phyloP scores from a whole-genome alignment of 2,888 invertebrate species.

The Merodon equestris region DNA sequence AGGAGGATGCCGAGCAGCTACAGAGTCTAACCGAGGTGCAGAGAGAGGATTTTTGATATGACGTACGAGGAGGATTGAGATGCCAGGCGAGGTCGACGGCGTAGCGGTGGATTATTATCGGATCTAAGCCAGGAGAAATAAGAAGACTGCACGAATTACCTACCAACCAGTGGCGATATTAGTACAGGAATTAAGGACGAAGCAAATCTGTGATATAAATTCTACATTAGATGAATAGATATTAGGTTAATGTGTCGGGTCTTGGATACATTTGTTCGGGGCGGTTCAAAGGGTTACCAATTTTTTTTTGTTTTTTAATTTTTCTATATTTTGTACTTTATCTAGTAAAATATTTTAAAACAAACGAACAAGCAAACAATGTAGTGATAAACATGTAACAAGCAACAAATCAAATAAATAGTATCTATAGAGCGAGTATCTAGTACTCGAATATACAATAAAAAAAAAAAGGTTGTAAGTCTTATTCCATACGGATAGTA shows the following conservation, averaged over 20 bases:
- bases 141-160: conserved; percentile 64
- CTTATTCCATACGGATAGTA: conserved; percentile 72
- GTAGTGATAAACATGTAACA: conserved; percentile 62
- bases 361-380: conserved; percentile 25
- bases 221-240: conserved; percentile 58
- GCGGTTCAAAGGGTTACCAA: conserved; percentile 54
- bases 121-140: conserved; percentile 57
- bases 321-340: conserved; percentile 48
- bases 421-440: conserved; percentile 38
- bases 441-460: no score
- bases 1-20: conserved; percentile 60
- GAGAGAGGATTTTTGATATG: conserved; percentile 46
- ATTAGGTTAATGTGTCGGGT: conserved; percentile 52
- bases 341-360: conserved; percentile 16
- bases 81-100: no score
- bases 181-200: conserved; percentile 48
- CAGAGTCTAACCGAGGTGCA: conserved; percentile 60
- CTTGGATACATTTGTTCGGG: conserved; percentile 42
- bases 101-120: conserved; percentile 9
- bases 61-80: no score
- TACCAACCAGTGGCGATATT: conserved; percentile 49
- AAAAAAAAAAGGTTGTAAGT: conserved; percentile 15
- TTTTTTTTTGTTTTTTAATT: conserved; percentile 30
- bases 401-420: conserved; percentile 52
- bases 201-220: conserved; percentile 61